Base-by-base conservation (phyloP, 1,140 invertebrate genomes). In the Papilio polytes region DNA sequence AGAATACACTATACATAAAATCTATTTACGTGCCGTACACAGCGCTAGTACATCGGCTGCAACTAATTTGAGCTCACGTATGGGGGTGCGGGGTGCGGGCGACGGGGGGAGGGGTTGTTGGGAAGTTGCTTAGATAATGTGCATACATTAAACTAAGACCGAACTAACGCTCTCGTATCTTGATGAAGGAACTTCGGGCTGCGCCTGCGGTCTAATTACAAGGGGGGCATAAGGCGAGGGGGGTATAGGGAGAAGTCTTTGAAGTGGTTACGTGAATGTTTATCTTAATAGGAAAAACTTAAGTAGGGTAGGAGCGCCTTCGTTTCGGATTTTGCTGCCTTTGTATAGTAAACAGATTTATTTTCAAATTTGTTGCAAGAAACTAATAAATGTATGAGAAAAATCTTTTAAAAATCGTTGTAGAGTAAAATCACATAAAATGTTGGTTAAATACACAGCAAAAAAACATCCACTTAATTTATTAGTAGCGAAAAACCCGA, bases 81-180 rank as follows among this genome's bases (percentile, higher is more conserved):
- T 81, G 66, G 63, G 36, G 26, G 26, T 15, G 22, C 26, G 63
- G 84, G 84, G 59, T 74, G 81, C 81, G 85, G 81, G 82, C 80
- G 79, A 15, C 51, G 78, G 84, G 86, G 83, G 80, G 88, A 82
- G 84, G 81, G 56, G 80, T 86, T 84, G 87, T 84, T 80, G 82
- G 82, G 88, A 89, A 93, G 85, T 94, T 92, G 91, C 92, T 94
- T 94, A 94, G 92, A 93, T 94, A 94, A 94, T 93, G 90, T 93
- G 92, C 91, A 94, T 94, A 94, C 92, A 92, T 94, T 94, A 94
- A 94, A 93, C 90, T 91, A 92, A 92, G 90, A 88, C 90, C 85
- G 87, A 94, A 94, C 92, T 94, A 94, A 92, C 88, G 89, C 91
- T 83, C 74, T 84, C 86, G 92, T 91, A 89, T 88, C 90, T 91